Base-by-base conservation (phyloP, 2,888 invertebrate species). In the Campopleginae sp. region DNA sequence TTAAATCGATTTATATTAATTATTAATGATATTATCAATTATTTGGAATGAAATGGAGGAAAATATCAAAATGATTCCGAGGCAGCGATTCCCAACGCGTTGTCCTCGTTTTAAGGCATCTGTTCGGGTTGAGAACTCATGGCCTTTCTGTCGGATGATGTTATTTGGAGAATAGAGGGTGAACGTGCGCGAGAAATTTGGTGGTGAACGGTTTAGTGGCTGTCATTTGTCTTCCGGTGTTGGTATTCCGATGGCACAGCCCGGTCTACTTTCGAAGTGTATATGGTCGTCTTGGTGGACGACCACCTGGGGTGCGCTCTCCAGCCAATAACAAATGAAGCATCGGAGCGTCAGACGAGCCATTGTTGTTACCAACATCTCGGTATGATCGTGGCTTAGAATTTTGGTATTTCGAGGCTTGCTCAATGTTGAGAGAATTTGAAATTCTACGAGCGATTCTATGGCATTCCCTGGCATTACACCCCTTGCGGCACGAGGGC, bases 211-310 rank as follows among this genome's bases (percentile, higher is more conserved):
- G 42, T 58, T 46, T 75, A 58, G 23, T 61, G 17, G 48, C 66
- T 66, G 75, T 81, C 82, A 71, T 82, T 82, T 71, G 70, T 77
- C 76, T 82, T 71, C 31, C 61, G 51, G 63, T 63, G 70, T 76
- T 81, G 81, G 81, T 63, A 81, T 81, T 76, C 81, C 42, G 54
- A 51, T 46, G 8, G 23, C 42, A 46, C 1, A 38, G 23, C 66
- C 51, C 3, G 17, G 66, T 58, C 75, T 63, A 33, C 46, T 65
- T 48, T 33, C 65, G 31, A 76, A 33, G 38, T 3, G 23, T 51
- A 23, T 17, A 65, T 23, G 66, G 61, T 82, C 76, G 76, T 51
- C 44, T 38, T 17, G 61, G 61, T 19, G 7, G 31, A 44, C 70
- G 70, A 54, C 23, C 27, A 54, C 23, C 27, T 58, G 33, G 42